Conservation (phyloP, 2,113 vertebrate genomes). For the Gasterosteus aculeatus region DNA sequence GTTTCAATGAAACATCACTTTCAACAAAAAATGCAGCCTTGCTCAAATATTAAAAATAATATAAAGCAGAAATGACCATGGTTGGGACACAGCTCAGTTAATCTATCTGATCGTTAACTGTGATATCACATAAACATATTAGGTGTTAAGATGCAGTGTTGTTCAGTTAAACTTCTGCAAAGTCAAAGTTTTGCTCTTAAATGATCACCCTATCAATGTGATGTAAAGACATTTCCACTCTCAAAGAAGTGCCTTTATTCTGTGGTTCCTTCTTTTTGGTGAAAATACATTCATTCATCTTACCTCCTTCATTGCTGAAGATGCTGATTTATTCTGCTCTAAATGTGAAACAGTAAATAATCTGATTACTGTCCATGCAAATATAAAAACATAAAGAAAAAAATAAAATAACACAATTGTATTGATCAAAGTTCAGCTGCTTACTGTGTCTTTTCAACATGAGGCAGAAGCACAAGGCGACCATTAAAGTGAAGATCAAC, state of each 20-base stretch:
- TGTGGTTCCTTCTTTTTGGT: background rate
- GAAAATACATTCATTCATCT: background rate
- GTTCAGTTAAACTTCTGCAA: background rate
- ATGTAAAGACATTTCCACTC: background rate
- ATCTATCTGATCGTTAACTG: background rate
- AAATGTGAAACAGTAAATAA: background rate
- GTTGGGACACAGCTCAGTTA: background rate
- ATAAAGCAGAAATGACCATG: background rate
- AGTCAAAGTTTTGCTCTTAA: background rate
- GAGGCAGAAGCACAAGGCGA: constrained; percentile 8
- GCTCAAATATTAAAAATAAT: background rate
- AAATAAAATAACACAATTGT: too few species aligned
- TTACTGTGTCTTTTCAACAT: constrained; percentile 30
- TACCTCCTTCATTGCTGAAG: constrained; percentile 4
- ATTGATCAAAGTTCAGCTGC: background rate
- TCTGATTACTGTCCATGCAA: background rate
- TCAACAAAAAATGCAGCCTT: background rate
- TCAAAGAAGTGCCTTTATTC: background rate
- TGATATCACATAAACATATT: background rate
- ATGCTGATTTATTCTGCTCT: constrained; percentile 4
- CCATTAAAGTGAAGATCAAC: constrained; percentile 12
- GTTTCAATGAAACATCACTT: background rate
- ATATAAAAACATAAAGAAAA: background rate
- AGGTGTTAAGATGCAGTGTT: background rate
- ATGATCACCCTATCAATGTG: background rate